phyloP scores from a whole-genome alignment of 1,140 invertebrate genomes.

The Megalopta genalis region DNA sequence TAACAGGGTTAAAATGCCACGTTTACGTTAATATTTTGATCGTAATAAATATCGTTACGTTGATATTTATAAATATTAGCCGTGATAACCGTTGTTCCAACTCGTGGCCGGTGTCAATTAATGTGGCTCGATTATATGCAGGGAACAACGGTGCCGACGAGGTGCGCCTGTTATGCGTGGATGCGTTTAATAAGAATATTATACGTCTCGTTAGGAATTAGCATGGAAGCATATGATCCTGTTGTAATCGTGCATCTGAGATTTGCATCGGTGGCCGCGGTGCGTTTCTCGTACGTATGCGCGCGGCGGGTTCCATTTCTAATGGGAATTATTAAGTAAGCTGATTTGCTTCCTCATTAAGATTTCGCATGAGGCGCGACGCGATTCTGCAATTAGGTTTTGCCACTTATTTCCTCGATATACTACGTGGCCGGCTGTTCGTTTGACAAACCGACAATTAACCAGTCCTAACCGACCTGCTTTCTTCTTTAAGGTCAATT shows the following conservation, averaged over 20 bases:
- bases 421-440: no score
- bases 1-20: no score
- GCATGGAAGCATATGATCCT: slow-evolving; percentile 10
- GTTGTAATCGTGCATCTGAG: not conserved
- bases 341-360: no score
- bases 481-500: no score
- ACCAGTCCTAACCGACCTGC: no score
- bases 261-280: not conserved
- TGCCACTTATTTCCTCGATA: no score
- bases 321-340: not conserved
- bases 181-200: slow-evolving; percentile 42
- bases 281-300: not conserved
- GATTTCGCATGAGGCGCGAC: no score
- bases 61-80: not conserved
- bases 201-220: slow-evolving; percentile 41
- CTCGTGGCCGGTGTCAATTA: slow-evolving; percentile 14
- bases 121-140: slow-evolving; percentile 23
- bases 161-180: slow-evolving; percentile 8
- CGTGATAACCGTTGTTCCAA: not conserved
- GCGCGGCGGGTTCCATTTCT: not conserved
- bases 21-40: not conserved
- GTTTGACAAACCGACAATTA: no score
- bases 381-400: no score
- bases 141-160: slow-evolving; percentile 20
- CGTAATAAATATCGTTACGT: no score